Evolutionary conservation across 2,113 vertebrate species (phyloP).

Genomic region (Paratilapia polleni): DNA sequence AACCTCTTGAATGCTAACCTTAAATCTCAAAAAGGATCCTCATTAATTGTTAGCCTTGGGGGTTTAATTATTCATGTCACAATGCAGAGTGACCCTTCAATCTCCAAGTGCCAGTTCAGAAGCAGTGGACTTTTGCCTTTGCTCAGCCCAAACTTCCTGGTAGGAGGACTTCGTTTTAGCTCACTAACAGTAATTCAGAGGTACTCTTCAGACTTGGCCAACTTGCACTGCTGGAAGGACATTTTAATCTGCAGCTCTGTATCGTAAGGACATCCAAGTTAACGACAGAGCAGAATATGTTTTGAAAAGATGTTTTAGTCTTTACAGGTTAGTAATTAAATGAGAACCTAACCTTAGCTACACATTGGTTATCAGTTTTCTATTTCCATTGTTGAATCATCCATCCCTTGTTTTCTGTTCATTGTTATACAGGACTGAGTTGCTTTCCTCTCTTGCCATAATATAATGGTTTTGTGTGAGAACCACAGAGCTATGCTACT

Average conservation of each 20-base stretch:
- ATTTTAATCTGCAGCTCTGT: neutral
- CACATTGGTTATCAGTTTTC: neutral
- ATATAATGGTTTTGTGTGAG: slow-evolving; percentile 12
- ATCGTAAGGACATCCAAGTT: neutral
- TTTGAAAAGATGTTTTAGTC: neutral
- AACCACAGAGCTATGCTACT: neutral
- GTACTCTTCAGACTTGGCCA: neutral
- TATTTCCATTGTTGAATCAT: neutral
- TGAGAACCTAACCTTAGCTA: neutral
- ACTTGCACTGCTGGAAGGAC: neutral
- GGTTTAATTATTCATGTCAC: slow-evolving; percentile 8
- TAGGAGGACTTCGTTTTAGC: neutral
- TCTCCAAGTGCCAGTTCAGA: neutral
- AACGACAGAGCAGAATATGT: neutral
- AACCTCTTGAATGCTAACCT: neutral
- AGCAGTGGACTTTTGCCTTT: slow-evolving; percentile 69
- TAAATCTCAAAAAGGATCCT: neutral
- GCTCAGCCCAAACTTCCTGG: slow-evolving; percentile 59
- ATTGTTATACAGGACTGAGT: neutral
- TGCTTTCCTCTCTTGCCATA: neutral
- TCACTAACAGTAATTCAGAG: neutral
- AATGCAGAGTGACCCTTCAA: neutral
- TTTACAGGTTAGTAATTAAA: neutral
- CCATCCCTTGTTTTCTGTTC: neutral
- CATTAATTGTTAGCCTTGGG: neutral